Conservation (phyloP, 2,888 invertebrate genomes). For the Patella pellucida region DNA sequence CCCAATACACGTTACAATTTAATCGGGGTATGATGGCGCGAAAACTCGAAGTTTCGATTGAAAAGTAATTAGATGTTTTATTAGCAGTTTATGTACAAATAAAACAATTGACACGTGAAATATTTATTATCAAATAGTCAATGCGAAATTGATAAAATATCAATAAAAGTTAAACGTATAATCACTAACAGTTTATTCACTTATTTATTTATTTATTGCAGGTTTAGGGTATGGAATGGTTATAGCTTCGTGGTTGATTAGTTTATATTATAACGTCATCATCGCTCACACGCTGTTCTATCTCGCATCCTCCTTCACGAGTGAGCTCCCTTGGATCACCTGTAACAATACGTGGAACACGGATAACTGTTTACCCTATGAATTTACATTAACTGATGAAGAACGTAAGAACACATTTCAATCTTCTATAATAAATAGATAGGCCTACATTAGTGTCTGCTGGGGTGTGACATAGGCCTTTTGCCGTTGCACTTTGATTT, state of each 20-base stretch:
- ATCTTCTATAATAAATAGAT: too few relatives aligned
- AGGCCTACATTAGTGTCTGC: too few relatives aligned
- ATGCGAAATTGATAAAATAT: background rate
- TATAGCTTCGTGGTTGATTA: conserved; percentile 63
- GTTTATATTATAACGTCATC: conserved; percentile 71
- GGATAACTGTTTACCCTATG: conserved; percentile 62
- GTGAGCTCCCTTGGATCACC: conserved; percentile 66
- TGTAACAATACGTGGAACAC: conserved; percentile 70
- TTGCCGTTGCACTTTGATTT: too few relatives aligned
- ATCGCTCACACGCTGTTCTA: conserved; percentile 69
- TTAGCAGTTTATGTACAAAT: too few relatives aligned
- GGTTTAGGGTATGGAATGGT: conserved; percentile 70
- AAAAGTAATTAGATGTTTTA: too few relatives aligned
- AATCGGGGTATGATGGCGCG: too few relatives aligned
- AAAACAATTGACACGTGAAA: too few relatives aligned
- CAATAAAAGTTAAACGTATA: background rate
- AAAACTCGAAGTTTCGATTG: too few relatives aligned
- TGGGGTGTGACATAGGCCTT: too few relatives aligned
- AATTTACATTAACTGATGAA: conserved; percentile 1
- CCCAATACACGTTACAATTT: too few relatives aligned
- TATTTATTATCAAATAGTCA: background rate
- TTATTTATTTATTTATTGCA: conserved; percentile 38
- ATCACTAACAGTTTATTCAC: background rate
- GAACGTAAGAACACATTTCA: conserved; percentile 3
- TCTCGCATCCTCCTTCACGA: conserved; percentile 66